Conservation (phyloP, 2,113 vertebrate genomes). For the Ictidomys tridecemlineatus region DNA sequence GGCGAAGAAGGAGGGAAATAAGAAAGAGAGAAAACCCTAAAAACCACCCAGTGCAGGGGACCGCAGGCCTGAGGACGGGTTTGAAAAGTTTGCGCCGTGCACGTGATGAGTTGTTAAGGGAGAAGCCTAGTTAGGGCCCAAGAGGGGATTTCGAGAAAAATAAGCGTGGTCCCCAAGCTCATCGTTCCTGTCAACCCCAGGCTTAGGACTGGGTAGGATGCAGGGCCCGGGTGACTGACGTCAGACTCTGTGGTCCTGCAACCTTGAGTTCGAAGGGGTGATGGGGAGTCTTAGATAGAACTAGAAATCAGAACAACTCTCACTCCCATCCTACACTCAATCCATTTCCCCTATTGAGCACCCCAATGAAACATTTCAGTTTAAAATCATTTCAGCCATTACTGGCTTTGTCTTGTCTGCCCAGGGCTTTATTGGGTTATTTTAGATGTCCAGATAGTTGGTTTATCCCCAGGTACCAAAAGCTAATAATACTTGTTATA, state of each 20-base stretch:
- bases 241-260: not conserved
- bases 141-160: not conserved
- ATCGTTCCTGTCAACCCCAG: not conserved
- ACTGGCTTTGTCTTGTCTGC: not conserved
- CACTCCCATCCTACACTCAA: not conserved
- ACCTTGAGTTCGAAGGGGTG: not conserved
- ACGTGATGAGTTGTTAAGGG: not conserved
- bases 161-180: not conserved
- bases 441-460: not conserved
- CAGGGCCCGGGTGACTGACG: not conserved
- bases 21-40: constrained; percentile 78
- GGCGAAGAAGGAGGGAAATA: constrained; percentile 74
- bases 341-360: not conserved
- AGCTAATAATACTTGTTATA: not conserved
- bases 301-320: not conserved
- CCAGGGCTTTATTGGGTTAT: not conserved
- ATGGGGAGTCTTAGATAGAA: not conserved
- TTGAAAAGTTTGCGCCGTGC: not conserved
- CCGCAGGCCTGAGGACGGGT: not conserved
- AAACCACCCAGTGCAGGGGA: constrained; percentile 44
- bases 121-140: not conserved
- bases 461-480: not conserved
- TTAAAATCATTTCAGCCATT: not conserved
- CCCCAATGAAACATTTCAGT: not conserved
- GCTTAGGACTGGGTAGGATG: not conserved